phyloP scores from a whole-genome alignment of 2,888 invertebrate species.

The Smittia aterrima region DNA sequence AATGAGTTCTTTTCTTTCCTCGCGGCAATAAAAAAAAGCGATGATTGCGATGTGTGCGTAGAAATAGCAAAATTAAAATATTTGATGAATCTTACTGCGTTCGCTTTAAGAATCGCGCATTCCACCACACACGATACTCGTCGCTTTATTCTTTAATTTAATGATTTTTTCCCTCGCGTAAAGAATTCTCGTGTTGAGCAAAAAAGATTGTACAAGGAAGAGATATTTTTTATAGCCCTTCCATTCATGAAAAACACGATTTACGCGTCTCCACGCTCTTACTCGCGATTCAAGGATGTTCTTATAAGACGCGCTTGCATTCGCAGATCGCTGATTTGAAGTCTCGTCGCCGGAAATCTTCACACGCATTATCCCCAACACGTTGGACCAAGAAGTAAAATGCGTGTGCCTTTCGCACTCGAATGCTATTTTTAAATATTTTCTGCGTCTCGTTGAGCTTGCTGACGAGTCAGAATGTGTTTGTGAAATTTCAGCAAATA shows the following conservation, averaged over 20 bases:
- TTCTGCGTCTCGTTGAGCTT: neutral
- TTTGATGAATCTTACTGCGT: neutral
- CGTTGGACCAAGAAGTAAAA: neutral
- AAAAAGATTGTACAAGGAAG: slow-evolving; percentile 9
- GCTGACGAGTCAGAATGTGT: neutral
- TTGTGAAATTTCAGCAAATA: neutral
- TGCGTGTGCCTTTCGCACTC: slow-evolving; percentile 39
- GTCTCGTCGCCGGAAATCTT: too few relatives aligned
- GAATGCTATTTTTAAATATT: slow-evolving; percentile 35
- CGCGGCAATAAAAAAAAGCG: neutral
- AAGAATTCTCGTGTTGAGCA: neutral
- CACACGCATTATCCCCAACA: neutral
- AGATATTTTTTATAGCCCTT: neutral
- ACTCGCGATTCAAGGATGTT: neutral
- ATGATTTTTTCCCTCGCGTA: slow-evolving; percentile 5
- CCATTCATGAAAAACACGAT: slow-evolving; percentile 10
- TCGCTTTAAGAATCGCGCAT: neutral
- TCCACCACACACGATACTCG: neutral
- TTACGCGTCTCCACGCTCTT: neutral
- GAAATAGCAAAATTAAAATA: neutral
- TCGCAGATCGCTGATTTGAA: neutral
- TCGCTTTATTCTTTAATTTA: slow-evolving; percentile 18
- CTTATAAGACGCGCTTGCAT: neutral
- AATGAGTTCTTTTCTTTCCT: neutral
- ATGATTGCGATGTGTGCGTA: neutral